Evolutionary conservation across 2,113 vertebrate species (phyloP), one percentile per base, ranked within the genome.

Genomic region (Colaptes auratus): DNA sequence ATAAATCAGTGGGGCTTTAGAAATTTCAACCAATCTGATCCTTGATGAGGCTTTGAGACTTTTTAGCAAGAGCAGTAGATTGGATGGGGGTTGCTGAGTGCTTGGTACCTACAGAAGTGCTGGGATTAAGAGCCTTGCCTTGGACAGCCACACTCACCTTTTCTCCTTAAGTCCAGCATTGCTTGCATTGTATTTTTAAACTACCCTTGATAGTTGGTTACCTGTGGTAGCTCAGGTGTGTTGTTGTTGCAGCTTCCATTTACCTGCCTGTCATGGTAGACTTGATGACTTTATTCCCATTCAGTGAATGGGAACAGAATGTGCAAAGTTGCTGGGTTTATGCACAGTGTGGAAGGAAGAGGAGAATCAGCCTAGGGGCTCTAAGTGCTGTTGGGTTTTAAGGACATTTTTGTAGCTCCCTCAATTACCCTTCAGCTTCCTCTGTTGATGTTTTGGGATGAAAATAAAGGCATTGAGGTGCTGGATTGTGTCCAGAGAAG

Each of bases 1-100:
- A 92, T 93, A 90, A 93, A 92, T 91, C 60, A 74, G 17, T 89
- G 72, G 88, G 89, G 87, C 90, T 93, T 97, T 9, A 70, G 83
- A 92, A 87, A 70, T 74, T 59, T 79, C 70, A 75, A 81, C 84
- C 85, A 72, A 87, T 90, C 70, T 87, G 91, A 82, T 81, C 55
- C 30, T 79, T 78, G 91, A 23, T 64, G 92, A 95, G 67, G 46
- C 56, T 86, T 73, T 42, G 83, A 69, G 93, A 95, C 82, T 75
- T 82, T 52, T 52, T 36, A 1, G 30, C 19, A 53, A 52, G 89
- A 89, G 72, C 48, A 53, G 66, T 27, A 33, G 75, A 31, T 79
- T 75, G 63, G 71, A 4, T 65, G 60, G 33, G 70, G 65, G 9
- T 42, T 28, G 48, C 1, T 23, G 31, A 36, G 25, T n/a, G 56